Evolutionary conservation across 2,797 vertebrate species (phyloP).

Genomic region (Chaetophractus vellerosus): DNA sequence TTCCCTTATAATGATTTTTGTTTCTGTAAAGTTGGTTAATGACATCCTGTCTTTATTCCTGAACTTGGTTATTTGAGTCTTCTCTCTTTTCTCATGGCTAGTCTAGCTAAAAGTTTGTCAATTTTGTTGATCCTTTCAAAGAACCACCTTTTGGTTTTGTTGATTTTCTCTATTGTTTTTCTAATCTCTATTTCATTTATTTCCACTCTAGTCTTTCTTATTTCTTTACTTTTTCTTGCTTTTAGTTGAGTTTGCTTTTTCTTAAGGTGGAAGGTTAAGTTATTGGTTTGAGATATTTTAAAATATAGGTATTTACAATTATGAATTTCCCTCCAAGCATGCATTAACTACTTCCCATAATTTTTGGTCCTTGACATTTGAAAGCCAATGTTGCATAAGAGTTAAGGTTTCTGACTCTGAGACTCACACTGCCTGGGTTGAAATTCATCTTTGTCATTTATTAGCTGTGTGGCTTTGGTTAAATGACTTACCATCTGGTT

Average conservation of each 20-base stretch:
- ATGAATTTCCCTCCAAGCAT: not conserved
- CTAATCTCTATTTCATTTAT: not conserved
- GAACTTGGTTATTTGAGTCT: not conserved
- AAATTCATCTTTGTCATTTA: not conserved
- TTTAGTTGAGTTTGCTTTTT: not conserved
- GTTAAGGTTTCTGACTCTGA: not conserved
- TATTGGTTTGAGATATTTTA: not conserved
- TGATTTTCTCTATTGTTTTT: not conserved
- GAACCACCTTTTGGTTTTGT: not conserved
- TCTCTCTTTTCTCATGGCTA: not conserved
- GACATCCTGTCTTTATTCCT: too few species aligned
- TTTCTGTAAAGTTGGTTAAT: not conserved
- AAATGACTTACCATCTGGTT: not conserved
- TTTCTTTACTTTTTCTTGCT: not conserved
- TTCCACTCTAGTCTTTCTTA: not conserved
- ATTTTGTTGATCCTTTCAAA: not conserved
- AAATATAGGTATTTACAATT: not conserved
- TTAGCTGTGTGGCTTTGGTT: not conserved
- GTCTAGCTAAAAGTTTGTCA: not conserved
- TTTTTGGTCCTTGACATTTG: not conserved
- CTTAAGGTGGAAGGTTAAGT: not conserved
- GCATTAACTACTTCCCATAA: not conserved
- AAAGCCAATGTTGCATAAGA: not conserved
- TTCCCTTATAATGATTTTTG: not conserved
- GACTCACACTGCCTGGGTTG: not conserved